These are phyloP conservation scores for Tridacna crocea DNA, from an alignment of 2,888 invertebrate genomes.

Conservation along the genomic window DNA sequence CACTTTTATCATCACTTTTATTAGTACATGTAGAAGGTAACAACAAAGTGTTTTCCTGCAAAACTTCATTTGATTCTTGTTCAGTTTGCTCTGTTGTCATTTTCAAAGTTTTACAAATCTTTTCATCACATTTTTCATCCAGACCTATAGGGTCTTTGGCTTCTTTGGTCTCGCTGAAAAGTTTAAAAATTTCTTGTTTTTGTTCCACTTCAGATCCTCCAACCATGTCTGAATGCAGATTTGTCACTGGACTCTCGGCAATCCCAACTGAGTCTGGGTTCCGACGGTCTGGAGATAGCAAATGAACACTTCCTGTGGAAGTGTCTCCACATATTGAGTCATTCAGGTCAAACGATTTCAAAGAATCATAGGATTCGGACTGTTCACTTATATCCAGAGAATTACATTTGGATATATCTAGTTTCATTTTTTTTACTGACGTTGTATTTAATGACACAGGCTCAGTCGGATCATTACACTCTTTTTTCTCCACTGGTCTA, in stretches of 20 bases:
- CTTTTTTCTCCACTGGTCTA: slow-evolving; percentile 15
- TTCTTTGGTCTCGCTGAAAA: not conserved
- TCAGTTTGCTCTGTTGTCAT: not conserved
- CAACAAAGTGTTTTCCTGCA: not conserved
- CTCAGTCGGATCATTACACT: slow-evolving; percentile 21
- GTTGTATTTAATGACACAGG: slow-evolving; percentile 30
- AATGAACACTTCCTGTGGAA: slow-evolving; percentile 49
- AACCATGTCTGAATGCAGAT: slow-evolving; percentile 14
- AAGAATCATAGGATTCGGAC: slow-evolving; percentile 29
- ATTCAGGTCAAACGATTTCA: slow-evolving; percentile 43
- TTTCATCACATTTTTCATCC: not conserved
- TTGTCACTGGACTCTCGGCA: slow-evolving; percentile 49
- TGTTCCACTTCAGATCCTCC: slow-evolving; percentile 28
- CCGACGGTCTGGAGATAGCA: slow-evolving; percentile 57
- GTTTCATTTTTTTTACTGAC: slow-evolving; percentile 15
- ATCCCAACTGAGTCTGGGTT: slow-evolving; percentile 61
- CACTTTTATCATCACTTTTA: slow-evolving; percentile 33
- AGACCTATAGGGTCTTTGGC: not conserved
- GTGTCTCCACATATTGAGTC: slow-evolving; percentile 44
- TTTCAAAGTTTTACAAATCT: not conserved
- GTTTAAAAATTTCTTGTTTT: slow-evolving; percentile 18
- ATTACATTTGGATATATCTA: slow-evolving; percentile 39
- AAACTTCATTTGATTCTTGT: not conserved
- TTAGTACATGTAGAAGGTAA: not conserved
- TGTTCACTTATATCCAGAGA: slow-evolving; percentile 12